These are phyloP conservation scores for Linnaemya tessellans DNA, from an alignment of 2,888 invertebrate species.

Conservation along the genomic window DNA sequence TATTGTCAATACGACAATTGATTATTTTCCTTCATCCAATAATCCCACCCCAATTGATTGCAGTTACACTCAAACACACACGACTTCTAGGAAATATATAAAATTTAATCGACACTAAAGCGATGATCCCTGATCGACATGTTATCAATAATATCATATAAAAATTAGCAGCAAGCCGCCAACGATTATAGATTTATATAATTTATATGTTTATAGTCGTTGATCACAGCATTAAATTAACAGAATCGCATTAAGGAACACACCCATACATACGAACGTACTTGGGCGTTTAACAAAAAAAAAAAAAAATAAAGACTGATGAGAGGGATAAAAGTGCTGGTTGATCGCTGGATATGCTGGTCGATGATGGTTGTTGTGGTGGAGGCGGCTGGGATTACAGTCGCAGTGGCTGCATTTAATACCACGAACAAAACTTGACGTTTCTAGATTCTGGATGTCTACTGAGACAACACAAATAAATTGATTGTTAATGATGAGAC, in stretches of 20 bases:
- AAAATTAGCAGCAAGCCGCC: constrained; percentile 60
- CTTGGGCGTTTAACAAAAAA: constrained; percentile 5
- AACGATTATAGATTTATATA: not conserved
- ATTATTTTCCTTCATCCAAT: constrained; percentile 11
- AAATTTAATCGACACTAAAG: constrained; percentile 30
- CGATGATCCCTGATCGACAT: constrained; percentile 11
- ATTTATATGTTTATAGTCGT: no score
- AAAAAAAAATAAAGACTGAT: no score
- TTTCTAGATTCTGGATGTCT: constrained; percentile 33
- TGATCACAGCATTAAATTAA: constrained; percentile 40
- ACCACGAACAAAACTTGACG: constrained; percentile 29
- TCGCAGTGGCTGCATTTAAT: constrained; percentile 1
- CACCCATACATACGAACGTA: constrained; percentile 20
- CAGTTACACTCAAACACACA: not conserved
- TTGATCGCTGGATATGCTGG: not conserved
- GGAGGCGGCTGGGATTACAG: constrained; percentile 7
- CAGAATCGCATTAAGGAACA: constrained; percentile 16
- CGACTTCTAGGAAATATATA: not conserved
- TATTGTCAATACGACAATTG: constrained; percentile 25
- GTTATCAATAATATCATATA: constrained; percentile 60
- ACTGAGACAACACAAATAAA: constrained; percentile 55
- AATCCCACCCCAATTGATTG: not conserved
- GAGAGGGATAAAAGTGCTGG: constrained; percentile 22
- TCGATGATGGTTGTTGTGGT: not conserved
- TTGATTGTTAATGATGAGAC: constrained; percentile 44